These are phyloP conservation scores for Lepus townsendii DNA, from an alignment of 2,797 vertebrate species.

Conservation along the genomic window DNA sequence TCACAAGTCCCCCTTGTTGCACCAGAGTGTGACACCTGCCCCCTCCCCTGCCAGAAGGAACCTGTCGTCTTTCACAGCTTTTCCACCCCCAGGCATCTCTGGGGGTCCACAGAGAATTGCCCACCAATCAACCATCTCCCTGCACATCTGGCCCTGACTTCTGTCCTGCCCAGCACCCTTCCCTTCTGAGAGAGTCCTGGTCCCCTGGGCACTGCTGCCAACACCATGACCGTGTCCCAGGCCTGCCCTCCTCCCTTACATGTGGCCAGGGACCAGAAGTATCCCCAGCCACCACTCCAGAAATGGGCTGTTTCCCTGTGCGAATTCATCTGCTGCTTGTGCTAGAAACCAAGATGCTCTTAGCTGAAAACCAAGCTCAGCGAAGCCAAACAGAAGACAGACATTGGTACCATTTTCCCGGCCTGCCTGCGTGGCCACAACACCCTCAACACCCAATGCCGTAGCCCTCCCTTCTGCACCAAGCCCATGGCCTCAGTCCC, in stretches of 20 bases:
- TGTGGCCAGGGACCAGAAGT: neutral
- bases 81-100: neutral
- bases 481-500: neutral
- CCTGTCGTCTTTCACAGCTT: neutral
- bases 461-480: no score
- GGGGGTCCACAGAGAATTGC: neutral
- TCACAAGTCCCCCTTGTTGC: fast-evolving
- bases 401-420: fast-evolving
- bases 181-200: neutral
- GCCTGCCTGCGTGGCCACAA: no score
- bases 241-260: neutral
- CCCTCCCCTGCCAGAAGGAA: neutral
- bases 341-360: neutral
- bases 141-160: neutral
- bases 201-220: neutral
- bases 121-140: neutral
- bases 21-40: no score
- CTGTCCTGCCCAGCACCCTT: no score
- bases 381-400: neutral
- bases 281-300: neutral
- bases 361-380: neutral
- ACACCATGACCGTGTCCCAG: fast-evolving
- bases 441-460: neutral
- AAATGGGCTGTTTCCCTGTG: no score
- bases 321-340: neutral